Percentiles rank a stretch among this genome's conserved stretches.
These are phyloP conservation scores for Rhinichthys klamathensis DNA, from an alignment of 2,113 vertebrate genomes.

Conservation along the genomic window DNA sequence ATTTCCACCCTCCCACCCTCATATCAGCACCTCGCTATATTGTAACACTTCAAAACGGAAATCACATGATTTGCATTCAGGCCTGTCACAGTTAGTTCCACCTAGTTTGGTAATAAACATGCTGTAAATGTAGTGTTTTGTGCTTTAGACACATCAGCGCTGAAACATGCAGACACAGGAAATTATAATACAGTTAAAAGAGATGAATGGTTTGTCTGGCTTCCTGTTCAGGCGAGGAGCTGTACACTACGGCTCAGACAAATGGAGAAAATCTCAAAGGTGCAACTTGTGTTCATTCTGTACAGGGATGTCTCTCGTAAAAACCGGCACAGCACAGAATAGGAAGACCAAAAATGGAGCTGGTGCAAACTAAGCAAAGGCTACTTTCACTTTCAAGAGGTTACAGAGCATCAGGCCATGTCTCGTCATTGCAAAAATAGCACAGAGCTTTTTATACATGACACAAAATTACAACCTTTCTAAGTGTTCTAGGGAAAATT, in stretches of 20 bases:
- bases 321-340: not conserved
- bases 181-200: conserved; percentile 8
- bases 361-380: not conserved
- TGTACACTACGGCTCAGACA: not conserved
- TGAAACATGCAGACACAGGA: not conserved
- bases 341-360: conserved; percentile 2
- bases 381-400: conserved; percentile 5
- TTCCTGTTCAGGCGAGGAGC: not conserved
- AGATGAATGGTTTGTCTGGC: conserved; percentile 10
- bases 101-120: not conserved
- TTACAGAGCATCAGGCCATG: not conserved
- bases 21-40: not conserved
- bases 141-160: not conserved
- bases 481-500: not conserved
- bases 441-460: not conserved
- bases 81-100: conserved; percentile 22
- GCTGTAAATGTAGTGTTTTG: not conserved
- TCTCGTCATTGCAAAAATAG: not conserved
- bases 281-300: not conserved
- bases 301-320: not conserved
- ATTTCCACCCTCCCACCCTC: conserved; percentile 23
- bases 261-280: conserved; percentile 6
- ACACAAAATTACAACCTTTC: not conserved
- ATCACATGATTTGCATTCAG: not conserved
- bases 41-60: conserved; percentile 11